Base-by-base conservation (phyloP, 2,113 vertebrate species). In the Hyla sarda region DNA sequence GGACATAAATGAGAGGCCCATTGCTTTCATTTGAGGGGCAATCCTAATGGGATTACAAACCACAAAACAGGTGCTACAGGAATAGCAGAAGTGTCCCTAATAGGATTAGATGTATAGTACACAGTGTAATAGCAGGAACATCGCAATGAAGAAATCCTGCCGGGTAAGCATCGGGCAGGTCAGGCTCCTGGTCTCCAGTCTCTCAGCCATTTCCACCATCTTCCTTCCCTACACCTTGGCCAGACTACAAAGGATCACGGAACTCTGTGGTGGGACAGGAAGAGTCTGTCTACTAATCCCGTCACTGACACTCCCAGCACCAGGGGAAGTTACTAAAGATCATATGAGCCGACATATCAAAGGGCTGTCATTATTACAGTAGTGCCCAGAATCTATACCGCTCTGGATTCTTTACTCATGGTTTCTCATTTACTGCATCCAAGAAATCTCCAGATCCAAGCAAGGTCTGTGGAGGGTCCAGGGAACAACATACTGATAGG, bases 321-420 rank as follows among this genome's bases (percentile, higher is more conserved):
- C 85, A 89, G 89, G 88, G 90, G 90, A 89, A 91, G 90, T 89
- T 91, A 90, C 89, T 89, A 79, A 47, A 91, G 90, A 90, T 92
- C 89, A 90, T 88, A 88, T 90, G 89, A 90, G 90, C 90, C 90
- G 89, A 89, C 89, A 92, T 92, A 92, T 90, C 90, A 90, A 92
- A 93, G 90, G 87, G 88, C 92, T 92, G 90, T 91, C 91, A 93
- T 91, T 90, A 92, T 92, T 90, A 90, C 91, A 92, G 90, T 88
- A 78, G 73, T 90, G 88, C 89, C 84, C 78, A 88, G 90, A 91
- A 89, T 90, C 90, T 89, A 91, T 88, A 90, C 88, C 84, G 89
- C 86, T 88, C 6, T 50, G 11, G 19, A 34, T 37, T 72, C 17
- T n/a, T 45, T 5, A 73, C 19, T 28, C n/a, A 28, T 52, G 13